A percentile compares a stretch with the other conserved stretches of the same genome.
Conservation (phyloP, 2,797 vertebrate species). For the Sebastes trivittatus region DNA sequence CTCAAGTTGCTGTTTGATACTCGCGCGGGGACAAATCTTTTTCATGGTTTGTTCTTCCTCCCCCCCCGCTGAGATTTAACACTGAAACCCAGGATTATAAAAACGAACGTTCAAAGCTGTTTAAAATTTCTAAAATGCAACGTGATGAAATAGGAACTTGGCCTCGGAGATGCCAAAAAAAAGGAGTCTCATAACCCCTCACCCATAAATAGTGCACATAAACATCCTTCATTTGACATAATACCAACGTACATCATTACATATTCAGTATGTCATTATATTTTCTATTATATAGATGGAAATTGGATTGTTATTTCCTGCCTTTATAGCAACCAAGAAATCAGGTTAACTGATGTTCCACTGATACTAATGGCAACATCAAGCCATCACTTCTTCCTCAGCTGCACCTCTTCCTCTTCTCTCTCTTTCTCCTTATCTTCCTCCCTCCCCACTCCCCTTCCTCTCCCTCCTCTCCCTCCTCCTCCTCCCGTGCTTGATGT, state of each 20-base stretch:
- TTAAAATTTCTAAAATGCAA: slow-evolving; percentile 38
- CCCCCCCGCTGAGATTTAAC: slow-evolving; percentile 44
- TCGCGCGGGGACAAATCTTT: slow-evolving; percentile 39
- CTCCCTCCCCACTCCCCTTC: slow-evolving; percentile 1
- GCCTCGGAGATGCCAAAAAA: slow-evolving; percentile 23
- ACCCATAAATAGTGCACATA: slow-evolving; percentile 35
- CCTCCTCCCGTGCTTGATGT: slow-evolving; percentile 61
- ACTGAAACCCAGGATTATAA: slow-evolving; percentile 48
- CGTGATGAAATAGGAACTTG: slow-evolving; percentile 53
- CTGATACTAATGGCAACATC: slow-evolving; percentile 75
- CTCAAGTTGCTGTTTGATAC: slow-evolving; percentile 66
- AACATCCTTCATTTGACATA: slow-evolving; percentile 55
- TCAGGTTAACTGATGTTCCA: slow-evolving; percentile 73
- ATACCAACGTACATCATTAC: slow-evolving; percentile 49
- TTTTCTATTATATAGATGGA: slow-evolving; percentile 58
- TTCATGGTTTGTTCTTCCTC: slow-evolving; percentile 11
- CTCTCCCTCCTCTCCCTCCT: slow-evolving; percentile 13
- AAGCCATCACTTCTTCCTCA: slow-evolving; percentile 61
- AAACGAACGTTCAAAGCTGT: slow-evolving; percentile 51
- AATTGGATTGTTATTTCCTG: slow-evolving; percentile 64
- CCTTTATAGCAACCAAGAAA: slow-evolving; percentile 62
- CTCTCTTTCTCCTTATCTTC: slow-evolving; percentile 28
- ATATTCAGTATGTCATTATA: slow-evolving; percentile 62
- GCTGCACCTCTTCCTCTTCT: slow-evolving; percentile 29
- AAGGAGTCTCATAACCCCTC: slow-evolving; percentile 19